Base-by-base conservation (phyloP, 2,888 invertebrate species). In the Pegoplata infirma region DNA sequence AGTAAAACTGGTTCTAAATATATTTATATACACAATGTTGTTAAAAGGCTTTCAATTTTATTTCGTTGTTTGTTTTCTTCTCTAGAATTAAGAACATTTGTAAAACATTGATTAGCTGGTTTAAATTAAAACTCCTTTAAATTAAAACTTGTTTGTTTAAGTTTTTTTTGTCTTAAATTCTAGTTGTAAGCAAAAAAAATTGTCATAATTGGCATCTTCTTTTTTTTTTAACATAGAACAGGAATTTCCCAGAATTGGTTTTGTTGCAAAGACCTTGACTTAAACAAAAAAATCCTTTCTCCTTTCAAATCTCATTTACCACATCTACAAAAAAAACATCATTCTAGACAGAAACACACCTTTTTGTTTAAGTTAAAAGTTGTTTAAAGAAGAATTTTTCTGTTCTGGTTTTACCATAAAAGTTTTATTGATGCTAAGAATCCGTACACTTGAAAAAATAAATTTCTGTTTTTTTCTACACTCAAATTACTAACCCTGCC, bases 1-100 rank as follows among this genome's bases (percentile, higher is more conserved):
- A 47, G 49, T 53, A 74, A n/a, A 78, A 78, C 78, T 55, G 68
- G 78, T 79, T 75, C 71, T 67, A n/a, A n/a, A n/a, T n/a, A 61
- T 74, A 32, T 21, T 49, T 36, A n/a, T n/a, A 40, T 1, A n/a
- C 36, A 40, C 16, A 51, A 21, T 32, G n/a, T 28, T 59, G 12
- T 49, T 32, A 67, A 67, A 69, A 76, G 7, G 21, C 46, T 76
- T 66, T 46, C 44, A 63, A 19, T 59, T 71, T 64, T 69, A 51
- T 61, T 59, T 51, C 10, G n/a, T n/a, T 51, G 49, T 25, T 36
- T 32, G 14, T 5, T 47, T 63, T 71, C 6, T 51, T 71, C 21
- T 28, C 40, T 32, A 36, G 47, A 49, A 36, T 36, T 36, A 23
- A 55, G 61, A 56, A 36, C 28, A 66, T 61, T 69, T 69, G 61